Evolutionary conservation across 2,113 vertebrate genomes (phyloP).

Genomic region (Laticauda colubrina): DNA sequence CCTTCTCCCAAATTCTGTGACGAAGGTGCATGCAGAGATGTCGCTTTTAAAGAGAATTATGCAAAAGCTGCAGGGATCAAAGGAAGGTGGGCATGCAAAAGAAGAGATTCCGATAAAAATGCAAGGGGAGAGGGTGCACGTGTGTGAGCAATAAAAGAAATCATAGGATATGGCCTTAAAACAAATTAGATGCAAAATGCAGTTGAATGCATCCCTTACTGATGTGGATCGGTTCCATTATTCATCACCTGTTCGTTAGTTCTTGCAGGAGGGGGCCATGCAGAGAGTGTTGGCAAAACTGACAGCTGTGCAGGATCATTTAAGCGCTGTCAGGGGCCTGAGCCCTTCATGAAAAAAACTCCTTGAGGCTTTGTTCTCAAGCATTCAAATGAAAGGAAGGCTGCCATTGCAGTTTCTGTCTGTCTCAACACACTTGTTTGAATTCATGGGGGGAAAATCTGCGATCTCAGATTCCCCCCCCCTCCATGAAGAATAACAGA

Average conservation of each 20-base stretch:
- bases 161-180: background rate
- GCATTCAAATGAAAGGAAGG: background rate
- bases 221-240: background rate
- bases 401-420: background rate
- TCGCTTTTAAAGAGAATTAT: background rate
- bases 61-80: background rate
- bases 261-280: background rate
- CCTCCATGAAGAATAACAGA: too few relatives aligned
- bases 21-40: background rate
- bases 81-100: background rate
- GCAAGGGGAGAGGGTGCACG: too few relatives aligned
- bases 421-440: background rate
- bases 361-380: background rate
- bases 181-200: background rate
- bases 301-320: background rate
- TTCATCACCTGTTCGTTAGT: background rate
- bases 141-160: background rate
- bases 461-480: background rate
- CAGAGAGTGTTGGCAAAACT: background rate
- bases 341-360: background rate
- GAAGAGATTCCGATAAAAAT: background rate
- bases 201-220: background rate
- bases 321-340: too few relatives aligned
- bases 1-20: background rate
- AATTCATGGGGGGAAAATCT: background rate